These are phyloP conservation scores for Villa cingulata DNA, from an alignment of 2,888 invertebrate genomes.

Conservation along the genomic window DNA sequence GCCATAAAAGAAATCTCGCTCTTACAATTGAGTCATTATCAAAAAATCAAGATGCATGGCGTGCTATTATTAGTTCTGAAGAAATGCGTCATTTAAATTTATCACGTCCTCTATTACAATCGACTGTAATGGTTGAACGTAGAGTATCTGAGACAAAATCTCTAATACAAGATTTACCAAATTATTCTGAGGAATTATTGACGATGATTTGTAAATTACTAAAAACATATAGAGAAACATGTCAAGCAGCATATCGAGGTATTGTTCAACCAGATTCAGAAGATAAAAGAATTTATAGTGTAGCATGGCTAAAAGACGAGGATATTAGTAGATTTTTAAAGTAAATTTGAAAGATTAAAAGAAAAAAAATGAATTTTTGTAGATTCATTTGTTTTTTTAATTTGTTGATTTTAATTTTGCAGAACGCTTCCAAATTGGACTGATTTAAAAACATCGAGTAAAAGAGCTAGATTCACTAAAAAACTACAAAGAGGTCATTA, in stretches of 20 bases:
- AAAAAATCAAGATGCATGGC: conserved; percentile 66
- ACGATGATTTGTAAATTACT: conserved; percentile 57
- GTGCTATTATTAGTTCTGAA: conserved; percentile 56
- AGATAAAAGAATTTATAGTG: conserved; percentile 65
- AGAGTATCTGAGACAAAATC: conserved; percentile 45
- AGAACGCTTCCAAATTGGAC: conserved; percentile 70
- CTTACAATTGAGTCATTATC: conserved; percentile 52
- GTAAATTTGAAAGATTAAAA: conserved; percentile 40
- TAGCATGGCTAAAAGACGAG: conserved; percentile 85
- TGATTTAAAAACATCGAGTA: conserved; percentile 42
- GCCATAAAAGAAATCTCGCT: conserved; percentile 42
- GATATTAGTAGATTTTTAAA: conserved; percentile 88
- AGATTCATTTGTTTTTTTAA: conserved; percentile 1
- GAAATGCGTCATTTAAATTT: conserved; percentile 47
- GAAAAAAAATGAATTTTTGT: conserved; percentile 13
- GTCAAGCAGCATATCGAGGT: conserved; percentile 57
- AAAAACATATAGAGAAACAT: conserved; percentile 58
- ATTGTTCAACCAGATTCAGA: conserved; percentile 67
- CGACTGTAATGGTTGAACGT: conserved; percentile 56
- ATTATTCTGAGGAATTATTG: conserved; percentile 60
- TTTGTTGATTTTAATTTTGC: neutral
- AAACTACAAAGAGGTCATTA: conserved; percentile 30
- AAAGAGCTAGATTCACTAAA: conserved; percentile 18
- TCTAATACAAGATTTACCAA: conserved; percentile 55
- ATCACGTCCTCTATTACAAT: conserved; percentile 52